Evolutionary conservation across 2,888 invertebrate genomes (phyloP), one percentile per base, ranked within the genome.

Genomic region (Brachylomia viminalis): DNA sequence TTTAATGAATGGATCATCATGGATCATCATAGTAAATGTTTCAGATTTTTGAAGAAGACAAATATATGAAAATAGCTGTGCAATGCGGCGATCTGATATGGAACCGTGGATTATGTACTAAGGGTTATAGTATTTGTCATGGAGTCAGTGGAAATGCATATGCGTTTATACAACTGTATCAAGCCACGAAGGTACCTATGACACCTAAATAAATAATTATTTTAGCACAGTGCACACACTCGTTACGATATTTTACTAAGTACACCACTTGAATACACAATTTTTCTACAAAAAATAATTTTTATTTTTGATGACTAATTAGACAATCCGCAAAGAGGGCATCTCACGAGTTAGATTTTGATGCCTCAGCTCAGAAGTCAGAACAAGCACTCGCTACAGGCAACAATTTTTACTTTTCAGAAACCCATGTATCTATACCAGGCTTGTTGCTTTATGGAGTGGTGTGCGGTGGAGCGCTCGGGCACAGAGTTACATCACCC

Each of bases 101-200:
- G 99, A 89, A 97, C 73, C 96, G 98, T 84, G 99, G 99, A 8
- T 92, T 99, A 38, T 95, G 98, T 59, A 97, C 97, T 84, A 99
- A 99, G 95, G 98, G 99, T 13, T 98, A 98, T 92, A 98, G 99
- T 79, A 94, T 99, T 33, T 99, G 99, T 90, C 99, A 99, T 91
- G 99, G 99, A 2, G 98, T 98, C 7, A 97, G 98, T 83, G 99
- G 99, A 76, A 99, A 99, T 94, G 98, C 98, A 2, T 99, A 99
- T 91, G 97, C 98, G 15, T 98, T 99, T 91, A 95, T 99, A 72
- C 97, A 97, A 86, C 93, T 99, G 47, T 99, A 97, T 92, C 98
- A 98, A 92, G 95, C 97, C n/a, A 99, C 98, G 2, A 97, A 97
- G 92, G 98, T 97, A 65, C 13, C 0, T 54, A 67, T 13, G 1